A percentile compares a stretch with the other conserved stretches of the same genome.
These are phyloP conservation scores for Camelus dromedarius DNA, from an alignment of 2,113 vertebrate genomes.

Conservation along the genomic window DNA sequence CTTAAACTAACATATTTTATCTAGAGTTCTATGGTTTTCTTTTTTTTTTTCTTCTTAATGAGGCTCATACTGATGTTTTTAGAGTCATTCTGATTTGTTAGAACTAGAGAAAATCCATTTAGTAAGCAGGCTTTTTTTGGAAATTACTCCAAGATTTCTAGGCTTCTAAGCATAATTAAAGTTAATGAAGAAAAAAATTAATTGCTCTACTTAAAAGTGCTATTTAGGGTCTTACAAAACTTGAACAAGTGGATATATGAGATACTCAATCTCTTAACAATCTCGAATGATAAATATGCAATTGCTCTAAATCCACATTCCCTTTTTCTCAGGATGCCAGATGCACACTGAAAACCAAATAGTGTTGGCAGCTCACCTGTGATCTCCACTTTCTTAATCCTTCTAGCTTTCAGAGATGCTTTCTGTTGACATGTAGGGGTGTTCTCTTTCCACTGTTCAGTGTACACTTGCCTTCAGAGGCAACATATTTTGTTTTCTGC, in stretches of 20 bases:
- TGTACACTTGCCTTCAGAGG: background rate
- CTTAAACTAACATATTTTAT: background rate
- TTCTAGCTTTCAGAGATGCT: background rate
- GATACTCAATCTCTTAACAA: background rate
- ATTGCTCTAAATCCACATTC: background rate
- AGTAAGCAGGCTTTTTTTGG: constrained; percentile 18
- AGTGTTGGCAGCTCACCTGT: background rate
- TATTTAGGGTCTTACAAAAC: constrained; percentile 49
- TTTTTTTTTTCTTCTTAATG: constrained; percentile 24
- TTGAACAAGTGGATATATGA: background rate
- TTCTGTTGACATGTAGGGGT: background rate
- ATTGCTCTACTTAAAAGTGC: constrained; percentile 58
- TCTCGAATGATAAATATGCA: background rate
- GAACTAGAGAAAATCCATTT: constrained; percentile 20
- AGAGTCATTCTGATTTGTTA: constrained; percentile 44
- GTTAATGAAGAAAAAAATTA: constrained; percentile 71
- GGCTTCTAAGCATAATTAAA: constrained; percentile 63
- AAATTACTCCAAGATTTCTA: constrained; percentile 46
- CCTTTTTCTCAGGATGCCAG: background rate
- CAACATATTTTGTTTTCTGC: background rate
- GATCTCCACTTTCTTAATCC: accelerated
- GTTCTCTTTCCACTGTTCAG: background rate
- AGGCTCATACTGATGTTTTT: background rate
- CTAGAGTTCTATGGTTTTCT: background rate
- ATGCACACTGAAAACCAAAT: background rate